phyloP scores from a whole-genome alignment of 2,797 vertebrate species.

The Galagoides demidoff region DNA sequence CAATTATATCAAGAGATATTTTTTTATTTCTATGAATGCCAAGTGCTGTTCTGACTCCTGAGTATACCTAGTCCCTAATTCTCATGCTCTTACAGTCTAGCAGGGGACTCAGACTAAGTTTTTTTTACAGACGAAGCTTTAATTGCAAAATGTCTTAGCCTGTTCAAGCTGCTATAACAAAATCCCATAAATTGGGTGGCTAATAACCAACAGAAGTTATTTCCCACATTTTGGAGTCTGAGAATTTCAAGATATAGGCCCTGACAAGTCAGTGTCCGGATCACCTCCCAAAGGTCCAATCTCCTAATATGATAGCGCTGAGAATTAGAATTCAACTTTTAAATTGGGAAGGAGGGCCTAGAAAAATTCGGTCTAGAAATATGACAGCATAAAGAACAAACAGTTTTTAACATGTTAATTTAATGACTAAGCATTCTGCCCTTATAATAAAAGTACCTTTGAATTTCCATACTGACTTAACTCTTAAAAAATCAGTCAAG shows the following conservation, averaged over 20 bases:
- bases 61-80: neutral
- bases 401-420: neutral
- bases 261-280: neutral
- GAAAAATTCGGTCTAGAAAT: neutral
- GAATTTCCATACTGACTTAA: neutral
- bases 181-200: neutral
- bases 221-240: neutral
- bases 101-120: neutral
- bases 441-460: neutral
- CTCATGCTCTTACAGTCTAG: neutral
- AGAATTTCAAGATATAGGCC: neutral
- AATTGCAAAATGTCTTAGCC: neutral
- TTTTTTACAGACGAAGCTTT: neutral
- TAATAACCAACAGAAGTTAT: neutral
- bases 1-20: neutral
- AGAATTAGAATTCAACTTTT: neutral
- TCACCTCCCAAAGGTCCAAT: neutral
- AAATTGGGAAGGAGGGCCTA: no score
- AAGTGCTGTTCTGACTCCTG: neutral
- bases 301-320: neutral
- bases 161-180: neutral
- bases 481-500: neutral
- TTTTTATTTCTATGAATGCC: neutral
- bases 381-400: neutral
- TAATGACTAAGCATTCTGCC: neutral